phyloP scores from a whole-genome alignment of 2,888 invertebrate genomes.

The Tribolium freemani region DNA sequence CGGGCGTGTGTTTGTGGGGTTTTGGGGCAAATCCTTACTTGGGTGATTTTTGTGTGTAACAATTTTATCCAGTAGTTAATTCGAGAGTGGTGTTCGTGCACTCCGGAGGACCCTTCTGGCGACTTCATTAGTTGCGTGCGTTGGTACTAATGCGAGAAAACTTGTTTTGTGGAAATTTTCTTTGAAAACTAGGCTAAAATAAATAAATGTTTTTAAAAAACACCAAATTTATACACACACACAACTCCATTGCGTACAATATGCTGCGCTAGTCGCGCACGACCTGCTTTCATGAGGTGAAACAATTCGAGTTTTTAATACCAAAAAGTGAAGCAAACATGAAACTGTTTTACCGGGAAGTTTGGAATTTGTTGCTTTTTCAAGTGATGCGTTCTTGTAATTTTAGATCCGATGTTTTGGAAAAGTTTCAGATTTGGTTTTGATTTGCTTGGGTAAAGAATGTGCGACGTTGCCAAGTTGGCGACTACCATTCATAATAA shows the following conservation, averaged over 20 bases:
- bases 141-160: not conserved
- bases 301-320: not conserved
- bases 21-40: conserved; percentile 35
- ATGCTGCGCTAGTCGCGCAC: conserved; percentile 73
- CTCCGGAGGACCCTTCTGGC: not conserved
- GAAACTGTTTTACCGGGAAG: no score
- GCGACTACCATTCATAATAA: conserved; percentile 54
- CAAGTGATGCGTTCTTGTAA: not conserved
- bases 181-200: conserved; percentile 40
- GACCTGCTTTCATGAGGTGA: conserved; percentile 24
- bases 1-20: not conserved
- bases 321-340: not conserved
- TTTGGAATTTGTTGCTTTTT: not conserved
- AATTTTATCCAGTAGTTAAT: conserved; percentile 51
- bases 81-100: conserved; percentile 14
- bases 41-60: conserved; percentile 50
- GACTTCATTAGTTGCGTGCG: conserved; percentile 8
- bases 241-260: conserved; percentile 78
- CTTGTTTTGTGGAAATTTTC: conserved; percentile 15
- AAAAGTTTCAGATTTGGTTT: conserved; percentile 11
- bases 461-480: conserved; percentile 61
- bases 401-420: not conserved
- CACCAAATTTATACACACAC: conserved; percentile 59
- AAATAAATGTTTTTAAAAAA: conserved; percentile 52
- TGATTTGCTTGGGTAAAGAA: conserved; percentile 54